Percentiles rank a stretch among this genome's conserved stretches.
phyloP scores from a whole-genome alignment of 2,797 vertebrate species.

The Pantherophis vulpinus region DNA sequence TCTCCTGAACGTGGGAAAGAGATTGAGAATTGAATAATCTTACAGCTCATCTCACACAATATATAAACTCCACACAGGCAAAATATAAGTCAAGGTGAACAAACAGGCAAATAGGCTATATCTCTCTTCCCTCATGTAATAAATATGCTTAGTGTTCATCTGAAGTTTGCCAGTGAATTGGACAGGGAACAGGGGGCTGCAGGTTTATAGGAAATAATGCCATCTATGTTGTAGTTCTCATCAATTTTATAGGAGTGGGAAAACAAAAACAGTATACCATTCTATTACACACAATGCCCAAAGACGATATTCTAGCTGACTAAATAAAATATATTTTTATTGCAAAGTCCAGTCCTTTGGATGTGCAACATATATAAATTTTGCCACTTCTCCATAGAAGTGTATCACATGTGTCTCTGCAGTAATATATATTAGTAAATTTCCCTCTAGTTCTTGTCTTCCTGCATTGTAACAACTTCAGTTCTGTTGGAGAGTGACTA shows the following conservation, averaged over 20 bases:
- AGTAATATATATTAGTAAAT: not conserved
- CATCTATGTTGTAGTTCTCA: not conserved
- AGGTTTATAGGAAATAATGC: not conserved
- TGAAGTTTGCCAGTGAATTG: not conserved
- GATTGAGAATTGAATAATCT: not conserved
- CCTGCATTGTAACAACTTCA: not conserved
- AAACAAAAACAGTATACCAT: not conserved
- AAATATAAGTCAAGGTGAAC: not conserved
- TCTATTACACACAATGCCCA: not conserved
- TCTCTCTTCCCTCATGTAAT: not conserved
- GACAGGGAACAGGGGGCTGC: not conserved
- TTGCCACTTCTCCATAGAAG: not conserved
- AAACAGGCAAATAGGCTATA: not conserved
- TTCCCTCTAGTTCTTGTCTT: not conserved
- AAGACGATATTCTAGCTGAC: not conserved
- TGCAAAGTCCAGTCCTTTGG: not conserved
- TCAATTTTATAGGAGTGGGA: not conserved
- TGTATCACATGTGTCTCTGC: not conserved
- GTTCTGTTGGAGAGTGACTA: not conserved
- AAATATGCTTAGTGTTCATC: not conserved
- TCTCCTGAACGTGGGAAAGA: not conserved
- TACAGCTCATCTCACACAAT: not conserved
- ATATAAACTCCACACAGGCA: not conserved
- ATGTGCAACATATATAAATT: not conserved
- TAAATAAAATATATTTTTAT: not conserved